These are phyloP conservation scores for Eupithecia exiguata DNA, from an alignment of 2,888 invertebrate genomes.

Conservation along the genomic window DNA sequence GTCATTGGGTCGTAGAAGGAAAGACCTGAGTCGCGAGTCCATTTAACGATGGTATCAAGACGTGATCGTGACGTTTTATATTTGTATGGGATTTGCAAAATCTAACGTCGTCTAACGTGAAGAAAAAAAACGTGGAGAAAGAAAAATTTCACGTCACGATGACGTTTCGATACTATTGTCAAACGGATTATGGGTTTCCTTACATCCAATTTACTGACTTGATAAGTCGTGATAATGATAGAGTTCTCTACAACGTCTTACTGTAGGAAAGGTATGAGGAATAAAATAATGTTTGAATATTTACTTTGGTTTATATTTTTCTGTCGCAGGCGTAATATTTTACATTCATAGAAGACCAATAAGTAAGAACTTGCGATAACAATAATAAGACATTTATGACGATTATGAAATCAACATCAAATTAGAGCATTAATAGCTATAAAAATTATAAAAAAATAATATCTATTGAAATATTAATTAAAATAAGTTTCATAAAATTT, in stretches of 20 bases:
- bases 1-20: background rate
- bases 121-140: no score
- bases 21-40: background rate
- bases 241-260: background rate
- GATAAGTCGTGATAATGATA: background rate
- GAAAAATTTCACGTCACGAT: no score
- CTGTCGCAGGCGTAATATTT: slow-evolving; percentile 72
- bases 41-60: no score
- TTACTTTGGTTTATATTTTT: slow-evolving; percentile 71
- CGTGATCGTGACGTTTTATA: no score
- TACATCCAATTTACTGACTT: background rate
- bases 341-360: slow-evolving; percentile 74
- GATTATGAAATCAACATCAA: slow-evolving; percentile 48
- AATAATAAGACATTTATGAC: slow-evolving; percentile 53
- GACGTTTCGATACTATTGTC: no score
- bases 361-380: slow-evolving; percentile 61
- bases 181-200: no score
- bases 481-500: slow-evolving; percentile 72
- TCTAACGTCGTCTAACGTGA: no score
- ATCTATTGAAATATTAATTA: slow-evolving; percentile 59
- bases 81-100: no score
- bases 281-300: slow-evolving; percentile 43
- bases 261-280: slow-evolving; percentile 1
- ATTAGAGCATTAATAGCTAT: slow-evolving; percentile 45
- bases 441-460: slow-evolving; percentile 42